A percentile compares a stretch with the other conserved stretches of the same genome.
These are phyloP conservation scores for Nomia melanderi DNA, from an alignment of 1,140 invertebrate genomes.

Conservation along the genomic window DNA sequence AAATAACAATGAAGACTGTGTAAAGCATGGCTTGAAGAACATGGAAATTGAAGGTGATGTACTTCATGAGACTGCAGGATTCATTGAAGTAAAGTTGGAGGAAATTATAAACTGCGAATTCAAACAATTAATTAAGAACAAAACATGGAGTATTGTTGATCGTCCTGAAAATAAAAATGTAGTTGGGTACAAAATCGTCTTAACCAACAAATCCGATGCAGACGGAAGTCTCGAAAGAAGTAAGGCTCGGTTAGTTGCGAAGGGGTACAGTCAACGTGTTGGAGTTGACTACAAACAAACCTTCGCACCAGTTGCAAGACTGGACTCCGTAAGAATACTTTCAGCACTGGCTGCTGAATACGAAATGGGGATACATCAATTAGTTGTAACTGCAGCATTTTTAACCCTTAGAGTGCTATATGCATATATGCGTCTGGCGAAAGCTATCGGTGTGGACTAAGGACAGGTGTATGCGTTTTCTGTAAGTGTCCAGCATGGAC, in stretches of 20 bases:
- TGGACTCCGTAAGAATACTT: slow-evolving; percentile 37
- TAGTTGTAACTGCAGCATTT: no score
- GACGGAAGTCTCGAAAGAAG: background rate
- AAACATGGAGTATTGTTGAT: background rate
- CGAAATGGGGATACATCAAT: no score
- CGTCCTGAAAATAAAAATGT: background rate
- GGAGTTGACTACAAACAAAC: background rate
- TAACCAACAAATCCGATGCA: background rate
- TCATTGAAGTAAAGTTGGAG: background rate
- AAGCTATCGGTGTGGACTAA: no score
- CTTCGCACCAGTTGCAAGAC: background rate
- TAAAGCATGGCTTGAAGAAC: no score
- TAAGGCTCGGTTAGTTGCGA: background rate
- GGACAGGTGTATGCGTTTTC: background rate
- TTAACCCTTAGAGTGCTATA: no score
- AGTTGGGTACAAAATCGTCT: background rate
- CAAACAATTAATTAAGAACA: background rate
- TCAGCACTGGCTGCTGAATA: no score
- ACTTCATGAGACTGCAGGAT: background rate
- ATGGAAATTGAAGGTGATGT: background rate
- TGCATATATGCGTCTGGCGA: no score
- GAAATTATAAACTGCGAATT: background rate
- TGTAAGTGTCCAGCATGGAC: background rate
- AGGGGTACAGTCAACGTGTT: background rate
- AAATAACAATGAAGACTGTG: no score